Base-by-base conservation (phyloP, 2,797 vertebrate genomes). In the Stomatorhinus walkeri region DNA sequence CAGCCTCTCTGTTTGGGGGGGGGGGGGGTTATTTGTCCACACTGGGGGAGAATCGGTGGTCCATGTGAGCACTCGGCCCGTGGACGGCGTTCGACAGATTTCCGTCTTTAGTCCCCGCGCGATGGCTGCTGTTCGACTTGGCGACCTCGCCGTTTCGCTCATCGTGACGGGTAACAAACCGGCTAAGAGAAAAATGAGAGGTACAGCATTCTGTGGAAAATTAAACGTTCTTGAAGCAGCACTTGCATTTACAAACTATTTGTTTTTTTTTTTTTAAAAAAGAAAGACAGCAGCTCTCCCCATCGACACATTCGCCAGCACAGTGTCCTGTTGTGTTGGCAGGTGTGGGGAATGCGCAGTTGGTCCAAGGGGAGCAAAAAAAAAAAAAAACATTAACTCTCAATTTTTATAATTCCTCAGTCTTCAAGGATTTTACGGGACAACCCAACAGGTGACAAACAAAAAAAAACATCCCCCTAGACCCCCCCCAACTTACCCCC, bases 271-370 rank as follows among this genome's bases (percentile, higher is more conserved):
- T 61, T 24, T 22, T 51, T 64, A 24, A 85, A 88, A 40, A 84
- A 49, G 49, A 92, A 93, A 94, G 90, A 90, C 93, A 95, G 95
- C 95, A 95, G 95, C 95, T 93, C 93, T 93, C 92, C 91, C 90
- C 64, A 56, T 72, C 49, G 4, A 56, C 49, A 72, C 24, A 89
- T 61, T 81, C 54, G 4, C 79, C 76, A 61, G 59, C 56, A 32
- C 54, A 16, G 43, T 24, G 56, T 85, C 46, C 54, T 36, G 52
- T 87, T 24, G 22, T 12, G n/a, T 7, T 14, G 32, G 40, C n/a
- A 91, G 90, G 92, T 90, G 90, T 87, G 91, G 64, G 94, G 94
- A 95, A 95, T 94, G 93, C 92, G 92, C 93, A 90, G 93, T 93
- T 94, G 94, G 94, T 95, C 94, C 92, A 91, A 91, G 88, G 89